These are phyloP conservation scores for Sebastes matsubarae DNA, from an alignment of 2,797 vertebrate genomes.

Conservation along the genomic window DNA sequence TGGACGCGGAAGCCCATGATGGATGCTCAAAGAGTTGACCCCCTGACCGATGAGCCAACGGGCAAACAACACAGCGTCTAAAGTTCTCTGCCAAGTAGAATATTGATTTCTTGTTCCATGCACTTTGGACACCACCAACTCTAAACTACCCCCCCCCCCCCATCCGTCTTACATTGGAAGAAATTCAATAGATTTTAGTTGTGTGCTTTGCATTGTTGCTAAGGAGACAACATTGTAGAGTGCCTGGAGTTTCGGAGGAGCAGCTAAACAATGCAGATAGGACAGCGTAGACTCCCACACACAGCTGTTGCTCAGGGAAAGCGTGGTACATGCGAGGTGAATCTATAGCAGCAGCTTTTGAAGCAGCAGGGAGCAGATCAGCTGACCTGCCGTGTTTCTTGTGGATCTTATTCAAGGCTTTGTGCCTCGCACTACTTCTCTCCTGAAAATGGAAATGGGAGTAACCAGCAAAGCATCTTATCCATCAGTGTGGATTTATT, in stretches of 20 bases:
- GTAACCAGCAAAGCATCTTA: background rate
- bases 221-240: constrained; percentile 71
- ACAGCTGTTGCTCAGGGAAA: constrained; percentile 68
- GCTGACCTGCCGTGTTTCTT: constrained; percentile 56
- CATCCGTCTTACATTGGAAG: constrained; percentile 59
- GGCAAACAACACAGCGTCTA: constrained; percentile 76
- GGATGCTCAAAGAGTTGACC: constrained; percentile 80
- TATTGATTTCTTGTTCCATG: constrained; percentile 83
- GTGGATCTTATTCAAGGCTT: constrained; percentile 38
- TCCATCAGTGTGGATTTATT: constrained; percentile 20
- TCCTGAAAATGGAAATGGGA: constrained; percentile 19
- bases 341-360: constrained; percentile 42
- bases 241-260: constrained; percentile 46
- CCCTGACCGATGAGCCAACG: constrained; percentile 70
- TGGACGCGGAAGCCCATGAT: constrained; percentile 69
- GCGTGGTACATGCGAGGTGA: constrained; percentile 45
- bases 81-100: constrained; percentile 80
- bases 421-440: background rate
- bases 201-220: constrained; percentile 75
- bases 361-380: constrained; percentile 47
- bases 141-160: constrained; percentile 2
- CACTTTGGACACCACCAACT: constrained; percentile 60
- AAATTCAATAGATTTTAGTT: constrained; percentile 72
- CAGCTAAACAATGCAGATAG: constrained; percentile 65
- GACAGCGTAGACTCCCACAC: constrained; percentile 63